Evolutionary conservation across 2,888 invertebrate genomes (phyloP), one percentile per base, ranked within the genome.

Genomic region (Diadegma fenestrale): DNA sequence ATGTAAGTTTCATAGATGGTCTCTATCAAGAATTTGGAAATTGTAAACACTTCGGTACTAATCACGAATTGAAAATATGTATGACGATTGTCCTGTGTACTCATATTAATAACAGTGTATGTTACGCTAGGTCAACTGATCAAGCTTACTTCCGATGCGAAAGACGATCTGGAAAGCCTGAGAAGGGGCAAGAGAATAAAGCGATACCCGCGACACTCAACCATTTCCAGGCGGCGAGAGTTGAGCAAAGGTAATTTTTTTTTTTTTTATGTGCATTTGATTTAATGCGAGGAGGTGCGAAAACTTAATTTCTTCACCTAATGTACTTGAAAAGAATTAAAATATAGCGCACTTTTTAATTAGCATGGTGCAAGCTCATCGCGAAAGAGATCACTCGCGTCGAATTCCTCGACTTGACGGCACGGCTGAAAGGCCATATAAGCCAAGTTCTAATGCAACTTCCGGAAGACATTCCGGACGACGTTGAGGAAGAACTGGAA

Each of bases 341-440:
- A 48, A 48, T 48, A 48, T 3, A n/a, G n/a, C n/a, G 48, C 4
- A 58, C n/a, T 71, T n/a, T 37, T 6, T 58, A 26, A 51, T 14
- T 72, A 54, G 54, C 71, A 17, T 71, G 51, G 71, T 33, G 33
- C 51, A 51, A 37, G 19, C 54, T 71, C 3, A 17, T 17, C 17
- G 17, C 48, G 19, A 17, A 7, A 8, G 54, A 33, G 54, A 71
- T 71, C 5, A 71, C 71, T 5, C 51, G 10, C 1, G 37, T n/a
- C 37, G 71, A 71, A 71, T 71, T 71, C n/a, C 54, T 71, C 19
- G 71, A 54, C 2, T 1, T 51, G 14, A 33, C 71, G 6, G 71
- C 71, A 22, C 6, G 2, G n/a, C 71, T 71, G 30, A 71, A 71
- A 71, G 71, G 71, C n/a, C 33, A 71, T 33, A 33, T 71, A 30